phyloP scores from a whole-genome alignment of 2,888 invertebrate species.

The Odontocolon sp. region DNA sequence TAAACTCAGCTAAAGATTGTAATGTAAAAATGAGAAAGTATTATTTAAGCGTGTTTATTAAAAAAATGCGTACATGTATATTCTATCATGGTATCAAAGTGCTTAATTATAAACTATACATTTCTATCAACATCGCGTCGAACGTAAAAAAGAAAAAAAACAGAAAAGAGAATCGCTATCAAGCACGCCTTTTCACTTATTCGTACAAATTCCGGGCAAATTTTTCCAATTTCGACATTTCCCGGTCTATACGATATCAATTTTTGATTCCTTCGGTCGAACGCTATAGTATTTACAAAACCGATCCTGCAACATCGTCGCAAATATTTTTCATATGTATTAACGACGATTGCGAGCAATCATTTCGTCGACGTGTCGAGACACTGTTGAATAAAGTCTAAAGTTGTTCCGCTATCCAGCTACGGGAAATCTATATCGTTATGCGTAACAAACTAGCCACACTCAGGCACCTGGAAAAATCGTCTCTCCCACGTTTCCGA shows the following conservation, averaged over 20 bases:
- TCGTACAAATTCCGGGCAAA: not conserved
- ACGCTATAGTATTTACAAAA: conserved; percentile 24
- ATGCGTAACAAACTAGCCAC: conserved; percentile 18
- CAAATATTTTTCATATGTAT: conserved; percentile 3
- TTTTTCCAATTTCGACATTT: not conserved
- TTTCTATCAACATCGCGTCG: conserved; percentile 20
- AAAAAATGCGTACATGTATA: conserved; percentile 64
- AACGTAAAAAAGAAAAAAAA: conserved; percentile 13
- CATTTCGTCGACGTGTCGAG: conserved; percentile 9
- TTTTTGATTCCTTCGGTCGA: not conserved
- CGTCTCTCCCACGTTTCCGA: not conserved
- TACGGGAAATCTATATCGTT: conserved; percentile 40
- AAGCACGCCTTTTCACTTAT: not conserved
- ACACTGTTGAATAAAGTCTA: conserved; percentile 26
- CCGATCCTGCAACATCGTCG: conserved; percentile 11
- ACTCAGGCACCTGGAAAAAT: conserved; percentile 1
- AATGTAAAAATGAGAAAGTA: not conserved
- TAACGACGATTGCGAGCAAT: no score
- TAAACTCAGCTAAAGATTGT: no score
- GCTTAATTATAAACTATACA: conserved; percentile 57
- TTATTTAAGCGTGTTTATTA: conserved; percentile 65
- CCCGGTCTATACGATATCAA: not conserved
- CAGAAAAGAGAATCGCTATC: no score
- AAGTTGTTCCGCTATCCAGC: conserved; percentile 61
- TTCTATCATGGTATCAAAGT: conserved; percentile 62